phyloP scores from a whole-genome alignment of 2,113 vertebrate genomes.

The Leptocoma aspasia region DNA sequence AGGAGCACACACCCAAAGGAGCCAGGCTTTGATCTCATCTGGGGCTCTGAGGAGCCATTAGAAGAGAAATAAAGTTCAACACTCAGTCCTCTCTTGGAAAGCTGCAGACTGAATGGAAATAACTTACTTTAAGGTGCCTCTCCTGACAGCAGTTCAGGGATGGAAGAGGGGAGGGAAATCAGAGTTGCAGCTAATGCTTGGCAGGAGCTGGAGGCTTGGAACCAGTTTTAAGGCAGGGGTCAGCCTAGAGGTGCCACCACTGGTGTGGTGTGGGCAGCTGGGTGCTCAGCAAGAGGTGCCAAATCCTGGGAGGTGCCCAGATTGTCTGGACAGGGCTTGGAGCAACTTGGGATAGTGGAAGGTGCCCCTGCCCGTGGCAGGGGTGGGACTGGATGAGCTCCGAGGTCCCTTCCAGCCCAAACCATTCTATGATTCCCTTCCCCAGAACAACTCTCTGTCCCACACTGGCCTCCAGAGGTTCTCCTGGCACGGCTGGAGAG shows the following conservation, averaged over 20 bases:
- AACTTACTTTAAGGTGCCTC: background rate
- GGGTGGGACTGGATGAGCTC: background rate
- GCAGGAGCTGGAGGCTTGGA: background rate
- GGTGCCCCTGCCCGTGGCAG: background rate
- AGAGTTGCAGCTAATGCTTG: background rate
- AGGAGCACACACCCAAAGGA: background rate
- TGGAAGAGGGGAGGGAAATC: background rate
- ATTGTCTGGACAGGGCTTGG: background rate
- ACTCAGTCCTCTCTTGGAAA: background rate
- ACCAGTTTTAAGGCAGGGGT: background rate
- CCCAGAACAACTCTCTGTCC: background rate
- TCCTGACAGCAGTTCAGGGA: background rate
- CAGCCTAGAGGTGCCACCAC: background rate
- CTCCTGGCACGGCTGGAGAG: background rate
- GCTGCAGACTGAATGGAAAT: background rate
- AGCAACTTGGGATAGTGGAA: background rate
- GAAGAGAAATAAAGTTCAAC: background rate
- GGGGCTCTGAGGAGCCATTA: background rate
- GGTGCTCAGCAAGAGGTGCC: background rate
- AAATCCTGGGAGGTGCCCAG: background rate
- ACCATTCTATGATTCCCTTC: background rate
- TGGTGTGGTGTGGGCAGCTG: background rate
- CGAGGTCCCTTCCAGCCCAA: background rate
- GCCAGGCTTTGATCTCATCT: background rate
- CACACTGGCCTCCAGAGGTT: rapidly evolving